Conservation (phyloP, 2,888 invertebrate genomes). For the Harpalus rubripes region DNA sequence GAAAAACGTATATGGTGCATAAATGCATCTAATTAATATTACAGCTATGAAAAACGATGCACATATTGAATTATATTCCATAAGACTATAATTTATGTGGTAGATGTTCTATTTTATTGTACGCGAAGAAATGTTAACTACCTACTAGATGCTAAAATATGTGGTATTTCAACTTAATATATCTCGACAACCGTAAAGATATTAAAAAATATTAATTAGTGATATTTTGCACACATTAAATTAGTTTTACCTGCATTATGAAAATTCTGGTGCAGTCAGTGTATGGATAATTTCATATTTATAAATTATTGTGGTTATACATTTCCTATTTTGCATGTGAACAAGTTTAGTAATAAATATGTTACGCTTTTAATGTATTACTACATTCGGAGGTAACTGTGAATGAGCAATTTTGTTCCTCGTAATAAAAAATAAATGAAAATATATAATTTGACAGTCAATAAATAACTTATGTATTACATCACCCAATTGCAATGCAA, state of each 20-base stretch:
- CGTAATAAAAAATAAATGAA: constrained; percentile 13
- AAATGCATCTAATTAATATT: constrained; percentile 25
- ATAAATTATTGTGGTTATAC: too few relatives aligned
- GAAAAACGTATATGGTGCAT: constrained; percentile 19
- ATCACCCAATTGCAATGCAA: constrained; percentile 21
- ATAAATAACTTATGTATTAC: constrained; percentile 34
- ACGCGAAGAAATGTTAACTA: neutral
- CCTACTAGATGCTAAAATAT: too few relatives aligned
- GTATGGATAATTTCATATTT: too few relatives aligned
- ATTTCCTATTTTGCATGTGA: neutral
- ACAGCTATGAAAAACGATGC: constrained; percentile 11
- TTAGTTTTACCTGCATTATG: too few relatives aligned
- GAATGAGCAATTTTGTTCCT: neutral
- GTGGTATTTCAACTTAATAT: too few relatives aligned
- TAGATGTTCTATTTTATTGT: neutral
- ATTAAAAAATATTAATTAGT: too few relatives aligned
- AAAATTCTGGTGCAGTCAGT: too few relatives aligned
- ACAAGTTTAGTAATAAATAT: neutral
- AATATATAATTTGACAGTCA: constrained; percentile 3
- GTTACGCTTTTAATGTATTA: neutral
- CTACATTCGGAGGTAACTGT: neutral
- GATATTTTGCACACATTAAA: too few relatives aligned
- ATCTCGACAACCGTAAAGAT: too few relatives aligned
- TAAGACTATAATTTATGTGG: neutral
- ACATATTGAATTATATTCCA: neutral